These are phyloP conservation scores for Silurus lanzhouensis DNA, from an alignment of 2,797 vertebrate genomes.

Conservation along the genomic window DNA sequence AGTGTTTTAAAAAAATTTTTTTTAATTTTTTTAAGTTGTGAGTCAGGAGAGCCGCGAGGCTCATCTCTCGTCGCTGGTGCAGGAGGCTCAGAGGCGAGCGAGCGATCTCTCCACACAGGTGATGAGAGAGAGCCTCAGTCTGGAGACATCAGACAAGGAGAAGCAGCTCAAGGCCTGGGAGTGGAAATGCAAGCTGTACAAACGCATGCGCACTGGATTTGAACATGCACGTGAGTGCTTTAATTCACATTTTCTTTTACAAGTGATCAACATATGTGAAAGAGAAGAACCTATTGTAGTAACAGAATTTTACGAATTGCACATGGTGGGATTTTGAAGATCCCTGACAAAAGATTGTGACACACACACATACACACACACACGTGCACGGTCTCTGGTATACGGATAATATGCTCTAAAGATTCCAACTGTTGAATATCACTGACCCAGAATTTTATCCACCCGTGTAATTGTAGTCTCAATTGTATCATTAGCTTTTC, in stretches of 20 bases:
- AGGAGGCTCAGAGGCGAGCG: conserved; percentile 86
- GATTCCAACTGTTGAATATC: conserved; percentile 6
- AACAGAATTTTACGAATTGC: not conserved
- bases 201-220: conserved; percentile 87
- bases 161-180: conserved; percentile 89
- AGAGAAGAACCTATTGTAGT: not conserved
- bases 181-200: conserved; percentile 89
- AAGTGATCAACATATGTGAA: not conserved
- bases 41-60: conserved; percentile 81
- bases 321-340: not conserved
- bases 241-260: not conserved
- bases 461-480: conserved; percentile 1
- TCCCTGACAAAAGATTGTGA: not conserved
- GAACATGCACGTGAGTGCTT: conserved; percentile 87
- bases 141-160: conserved; percentile 85
- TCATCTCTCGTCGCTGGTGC: conserved; percentile 81
- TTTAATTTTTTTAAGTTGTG: conserved; percentile 73
- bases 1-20: conserved; percentile 11
- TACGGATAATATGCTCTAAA: conserved; percentile 4
- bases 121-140: conserved; percentile 77
- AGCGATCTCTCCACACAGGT: conserved; percentile 80
- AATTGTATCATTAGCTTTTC: conserved; percentile 10
- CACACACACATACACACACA: conserved; percentile 5
- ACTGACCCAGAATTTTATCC: conserved; percentile 22
- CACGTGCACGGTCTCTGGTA: not conserved